Conservation (phyloP, 2,113 vertebrate genomes). For the Entelurus aequoreus region DNA sequence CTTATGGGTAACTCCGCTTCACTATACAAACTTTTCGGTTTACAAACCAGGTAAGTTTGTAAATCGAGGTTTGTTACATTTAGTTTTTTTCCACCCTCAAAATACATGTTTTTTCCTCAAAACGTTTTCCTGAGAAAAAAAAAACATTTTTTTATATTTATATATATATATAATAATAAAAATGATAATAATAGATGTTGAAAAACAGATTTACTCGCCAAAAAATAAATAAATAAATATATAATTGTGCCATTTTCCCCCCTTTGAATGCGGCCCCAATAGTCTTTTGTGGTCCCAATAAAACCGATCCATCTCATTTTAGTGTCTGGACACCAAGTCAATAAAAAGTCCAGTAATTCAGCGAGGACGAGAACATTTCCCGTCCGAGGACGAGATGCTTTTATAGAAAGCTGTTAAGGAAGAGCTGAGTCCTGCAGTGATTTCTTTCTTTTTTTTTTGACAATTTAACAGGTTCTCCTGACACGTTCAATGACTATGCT, state of each 20-base stretch:
- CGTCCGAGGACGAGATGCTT: conserved; percentile 85
- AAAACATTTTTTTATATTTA: no score
- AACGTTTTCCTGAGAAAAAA: background rate
- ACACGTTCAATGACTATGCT: conserved; percentile 98
- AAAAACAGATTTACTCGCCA: no score
- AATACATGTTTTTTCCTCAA: background rate
- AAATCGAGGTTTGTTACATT: no score
- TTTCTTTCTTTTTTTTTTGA: conserved; percentile 76
- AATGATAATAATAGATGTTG: no score
- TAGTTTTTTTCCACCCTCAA: no score
- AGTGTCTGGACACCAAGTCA: conserved; percentile 31
- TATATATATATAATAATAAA: no score
- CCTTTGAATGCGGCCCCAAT: background rate
- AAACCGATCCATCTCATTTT: background rate
- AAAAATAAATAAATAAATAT: no score
- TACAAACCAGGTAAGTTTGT: no score
- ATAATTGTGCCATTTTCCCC: background rate
- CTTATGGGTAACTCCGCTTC: no score
- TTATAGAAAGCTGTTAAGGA: conserved; percentile 93
- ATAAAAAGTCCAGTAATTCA: conserved; percentile 40
- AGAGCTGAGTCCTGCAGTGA: conserved; percentile 89
- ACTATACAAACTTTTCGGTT: no score
- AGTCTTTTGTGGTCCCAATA: background rate
- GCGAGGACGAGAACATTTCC: conserved; percentile 43
- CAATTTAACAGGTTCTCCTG: conserved; percentile 98